Evolutionary conservation across 2,113 vertebrate genomes (phyloP), one percentile per base, ranked within the genome.

Genomic region (Geococcyx californianus): DNA sequence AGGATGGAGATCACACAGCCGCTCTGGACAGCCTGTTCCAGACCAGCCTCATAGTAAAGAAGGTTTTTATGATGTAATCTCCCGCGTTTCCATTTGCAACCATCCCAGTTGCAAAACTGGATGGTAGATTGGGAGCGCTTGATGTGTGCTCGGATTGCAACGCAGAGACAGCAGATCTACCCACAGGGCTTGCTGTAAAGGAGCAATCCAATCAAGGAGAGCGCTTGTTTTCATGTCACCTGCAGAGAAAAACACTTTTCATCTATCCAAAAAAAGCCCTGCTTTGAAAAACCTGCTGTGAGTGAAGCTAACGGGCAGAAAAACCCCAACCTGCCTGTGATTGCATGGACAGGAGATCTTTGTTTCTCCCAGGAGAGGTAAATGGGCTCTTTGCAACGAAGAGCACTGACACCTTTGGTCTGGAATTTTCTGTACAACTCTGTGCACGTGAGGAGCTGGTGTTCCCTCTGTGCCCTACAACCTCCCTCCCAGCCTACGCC

Each of bases 391-490:
- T 31, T 58, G 4, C 45, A 38, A 3, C 7, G 13, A 18, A 24
- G 23, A 75, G n/a, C 34, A 16, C 14, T 9, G 8, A 25, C 69
- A 84, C 23, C 55, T 58, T 59, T 7, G 8, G 19, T 4, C 34
- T 40, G 54, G 49, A 6, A 21, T 47, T 72, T 29, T 25, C 47
- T 28, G 33, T 3, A 19, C 25, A 3, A 12, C 73, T 34, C 18
- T 20, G 33, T 25, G 3, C 31, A 31, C 6, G 4, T 0, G 0
- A 38, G 45, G 38, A 54, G 34, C 52, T 12, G 33, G 54, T 52
- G 23, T 11, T 7, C 34, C n/a, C 31, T 23, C 17, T 4, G 18
- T 4, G 60, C 60, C 19, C 33, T 13, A 49, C 42, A 47, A 11
- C 11, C 17, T 18, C 59, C n/a, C 9, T 28, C 33, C 9, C 7